These are phyloP conservation scores for Agapornis roseicollis DNA, from an alignment of 2,113 vertebrate genomes.

Conservation along the genomic window DNA sequence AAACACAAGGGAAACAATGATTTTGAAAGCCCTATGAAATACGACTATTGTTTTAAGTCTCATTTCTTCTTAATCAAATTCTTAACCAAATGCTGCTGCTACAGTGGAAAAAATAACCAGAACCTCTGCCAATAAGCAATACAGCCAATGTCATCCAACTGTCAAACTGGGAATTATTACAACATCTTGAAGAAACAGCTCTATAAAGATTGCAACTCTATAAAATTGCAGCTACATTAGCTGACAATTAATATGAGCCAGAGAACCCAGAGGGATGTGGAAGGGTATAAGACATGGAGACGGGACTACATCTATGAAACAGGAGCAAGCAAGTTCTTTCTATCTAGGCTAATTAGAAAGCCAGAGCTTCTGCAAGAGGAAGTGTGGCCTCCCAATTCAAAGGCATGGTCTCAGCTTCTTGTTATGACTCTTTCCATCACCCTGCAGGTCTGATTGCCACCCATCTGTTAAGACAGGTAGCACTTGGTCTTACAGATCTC, in stretches of 20 bases:
- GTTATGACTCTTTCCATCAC: not conserved
- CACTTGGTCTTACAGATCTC: not conserved
- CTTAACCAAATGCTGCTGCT: not conserved
- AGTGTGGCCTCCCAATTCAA: not conserved
- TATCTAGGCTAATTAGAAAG: not conserved
- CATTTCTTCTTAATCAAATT: not conserved
- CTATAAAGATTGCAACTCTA: not conserved
- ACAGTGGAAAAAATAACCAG: not conserved
- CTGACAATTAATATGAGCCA: not conserved
- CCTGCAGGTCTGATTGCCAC: not conserved
- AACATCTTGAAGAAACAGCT: not conserved
- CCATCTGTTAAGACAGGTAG: not conserved
- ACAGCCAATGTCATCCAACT: not conserved
- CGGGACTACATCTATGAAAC: not conserved
- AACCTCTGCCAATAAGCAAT: not conserved
- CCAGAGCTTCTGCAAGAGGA: not conserved
- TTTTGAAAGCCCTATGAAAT: not conserved
- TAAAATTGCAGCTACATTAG: not conserved
- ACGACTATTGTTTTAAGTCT: not conserved
- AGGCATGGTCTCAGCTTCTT: not conserved
- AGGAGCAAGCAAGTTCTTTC: not conserved
- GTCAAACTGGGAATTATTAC: not conserved
- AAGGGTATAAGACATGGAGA: not conserved
- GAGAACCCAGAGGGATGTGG: not conserved
- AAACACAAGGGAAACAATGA: not conserved